Evolutionary conservation across 2,888 invertebrate species (phyloP).

Genomic region (Tuta absoluta): DNA sequence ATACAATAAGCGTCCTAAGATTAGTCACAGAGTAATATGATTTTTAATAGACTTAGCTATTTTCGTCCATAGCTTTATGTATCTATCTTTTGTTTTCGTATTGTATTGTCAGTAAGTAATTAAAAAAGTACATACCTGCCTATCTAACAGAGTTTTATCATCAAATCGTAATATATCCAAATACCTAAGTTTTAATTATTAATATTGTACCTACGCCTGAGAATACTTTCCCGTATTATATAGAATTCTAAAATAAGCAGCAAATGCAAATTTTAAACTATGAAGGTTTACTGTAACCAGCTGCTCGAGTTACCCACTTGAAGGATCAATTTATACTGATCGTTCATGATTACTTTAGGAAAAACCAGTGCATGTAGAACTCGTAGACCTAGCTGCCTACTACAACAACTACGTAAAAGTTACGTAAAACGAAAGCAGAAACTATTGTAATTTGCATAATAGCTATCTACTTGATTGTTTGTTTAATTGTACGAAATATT

Average conservation of each 20-base stretch:
- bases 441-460: neutral
- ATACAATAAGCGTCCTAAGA: constrained; percentile 19
- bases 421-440: neutral
- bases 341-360: too few relatives aligned
- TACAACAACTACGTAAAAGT: too few relatives aligned
- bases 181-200: neutral
- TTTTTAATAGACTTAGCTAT: constrained; percentile 60
- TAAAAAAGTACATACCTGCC: neutral
- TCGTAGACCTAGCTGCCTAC: too few relatives aligned
- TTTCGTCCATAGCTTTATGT: constrained; percentile 58
- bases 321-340: too few relatives aligned
- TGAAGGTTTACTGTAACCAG: too few relatives aligned
- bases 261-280: neutral
- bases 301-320: too few relatives aligned
- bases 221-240: neutral
- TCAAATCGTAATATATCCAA: neutral
- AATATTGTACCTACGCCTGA: too few relatives aligned
- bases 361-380: too few relatives aligned
- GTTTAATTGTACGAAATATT: neutral
- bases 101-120: neutral
- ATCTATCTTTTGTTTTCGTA: constrained; percentile 33
- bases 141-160: neutral
- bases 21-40: constrained; percentile 40
- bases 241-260: neutral
- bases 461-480: neutral